Conservation (phyloP, 2,113 vertebrate species). For the Halichoeres trimaculatus region DNA sequence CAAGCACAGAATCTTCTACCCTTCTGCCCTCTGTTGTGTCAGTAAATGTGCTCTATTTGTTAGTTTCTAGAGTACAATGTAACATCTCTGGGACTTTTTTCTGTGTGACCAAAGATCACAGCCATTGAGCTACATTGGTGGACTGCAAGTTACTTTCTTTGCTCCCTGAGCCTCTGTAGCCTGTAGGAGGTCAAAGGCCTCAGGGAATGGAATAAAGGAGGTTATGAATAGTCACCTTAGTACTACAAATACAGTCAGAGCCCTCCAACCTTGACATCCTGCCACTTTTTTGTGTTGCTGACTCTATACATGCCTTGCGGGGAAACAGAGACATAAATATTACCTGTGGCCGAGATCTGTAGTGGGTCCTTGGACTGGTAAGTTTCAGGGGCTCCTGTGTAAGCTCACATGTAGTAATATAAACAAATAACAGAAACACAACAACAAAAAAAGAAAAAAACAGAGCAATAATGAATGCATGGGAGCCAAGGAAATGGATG, state of each 20-base stretch:
- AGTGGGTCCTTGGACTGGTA: constrained; percentile 19
- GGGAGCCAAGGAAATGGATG: constrained; percentile 13
- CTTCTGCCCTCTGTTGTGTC: neutral
- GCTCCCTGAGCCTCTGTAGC: constrained; percentile 25
- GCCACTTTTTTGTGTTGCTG: constrained; percentile 24
- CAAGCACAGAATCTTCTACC: neutral
- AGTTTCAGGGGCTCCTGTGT: constrained; percentile 1
- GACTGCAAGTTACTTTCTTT: constrained; percentile 3
- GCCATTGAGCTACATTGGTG: constrained; percentile 14
- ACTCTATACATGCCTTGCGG: constrained; percentile 20
- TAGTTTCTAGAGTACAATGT: constrained; percentile 18
- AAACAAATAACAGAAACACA: constrained; percentile 1
- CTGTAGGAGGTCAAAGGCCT: constrained; percentile 37
- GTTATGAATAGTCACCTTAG: constrained; percentile 44
- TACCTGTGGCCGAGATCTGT: constrained; percentile 11
- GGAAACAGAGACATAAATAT: constrained; percentile 15
- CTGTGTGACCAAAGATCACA: constrained; percentile 5
- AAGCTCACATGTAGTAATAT: constrained; percentile 16
- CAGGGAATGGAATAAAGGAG: constrained; percentile 28
- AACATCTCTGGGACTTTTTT: constrained; percentile 37
- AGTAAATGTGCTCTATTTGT: constrained; percentile 23
- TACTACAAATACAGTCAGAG: constrained; percentile 19
- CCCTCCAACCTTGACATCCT: constrained; percentile 13
- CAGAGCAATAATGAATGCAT: constrained; percentile 1
- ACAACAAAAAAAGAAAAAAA: constrained; percentile 22